These are phyloP conservation scores for Caenorhabditis sp. DNA, from an alignment of 2,888 invertebrate species.

Conservation along the genomic window DNA sequence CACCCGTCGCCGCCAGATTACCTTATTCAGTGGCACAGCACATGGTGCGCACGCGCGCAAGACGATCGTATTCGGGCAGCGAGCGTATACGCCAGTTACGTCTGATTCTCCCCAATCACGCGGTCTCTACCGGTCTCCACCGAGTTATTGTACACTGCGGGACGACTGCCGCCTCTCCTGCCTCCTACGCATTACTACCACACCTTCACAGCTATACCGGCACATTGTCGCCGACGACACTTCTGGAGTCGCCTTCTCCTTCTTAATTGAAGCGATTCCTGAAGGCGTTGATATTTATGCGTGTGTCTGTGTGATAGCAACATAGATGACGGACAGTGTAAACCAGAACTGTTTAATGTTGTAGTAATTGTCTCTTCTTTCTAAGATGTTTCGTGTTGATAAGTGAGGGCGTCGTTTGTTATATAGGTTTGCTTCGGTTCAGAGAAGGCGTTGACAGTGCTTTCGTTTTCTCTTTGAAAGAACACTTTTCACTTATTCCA, in stretches of 20 bases:
- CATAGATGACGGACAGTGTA: conserved; percentile 21
- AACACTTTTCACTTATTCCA: neutral
- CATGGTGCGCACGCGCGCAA: conserved; percentile 42
- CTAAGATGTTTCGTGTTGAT: conserved; percentile 35
- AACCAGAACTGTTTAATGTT: conserved; percentile 62
- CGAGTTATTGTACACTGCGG: conserved; percentile 54
- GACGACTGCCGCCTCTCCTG: conserved; percentile 2
- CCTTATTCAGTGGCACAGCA: conserved; percentile 42
- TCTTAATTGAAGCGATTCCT: conserved; percentile 21
- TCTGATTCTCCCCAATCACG: conserved; percentile 21
- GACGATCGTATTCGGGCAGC: conserved; percentile 29
- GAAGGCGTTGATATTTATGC: conserved; percentile 30
- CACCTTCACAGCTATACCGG: conserved; percentile 19
- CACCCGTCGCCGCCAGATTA: conserved; percentile 46
- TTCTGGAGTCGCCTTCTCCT: conserved; percentile 12
- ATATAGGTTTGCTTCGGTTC: conserved; percentile 17
- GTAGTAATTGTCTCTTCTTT: conserved; percentile 39
- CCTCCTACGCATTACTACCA: conserved; percentile 15
- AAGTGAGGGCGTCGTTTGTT: conserved; percentile 36
- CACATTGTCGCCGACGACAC: conserved; percentile 1
- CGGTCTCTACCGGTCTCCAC: conserved; percentile 19
- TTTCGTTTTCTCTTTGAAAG: neutral
- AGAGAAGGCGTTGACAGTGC: conserved; percentile 9
- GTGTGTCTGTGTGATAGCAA: neutral
- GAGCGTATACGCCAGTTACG: conserved; percentile 20